Evolutionary conservation across 2,888 invertebrate genomes (phyloP), one percentile per base, ranked within the genome.

Genomic region (Scotopteryx bipunctaria): DNA sequence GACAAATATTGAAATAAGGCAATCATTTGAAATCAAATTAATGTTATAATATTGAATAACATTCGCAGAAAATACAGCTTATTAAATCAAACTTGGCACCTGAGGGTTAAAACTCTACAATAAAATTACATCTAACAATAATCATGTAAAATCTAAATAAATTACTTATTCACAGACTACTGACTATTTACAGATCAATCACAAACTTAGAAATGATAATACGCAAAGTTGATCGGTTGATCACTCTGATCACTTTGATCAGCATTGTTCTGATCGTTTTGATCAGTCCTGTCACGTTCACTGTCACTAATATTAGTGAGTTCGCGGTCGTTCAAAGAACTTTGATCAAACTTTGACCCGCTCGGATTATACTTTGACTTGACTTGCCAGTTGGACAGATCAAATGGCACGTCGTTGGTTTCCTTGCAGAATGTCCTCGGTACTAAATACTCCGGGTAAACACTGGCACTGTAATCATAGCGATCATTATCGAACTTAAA

Each of bases 151-250:
- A 61, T 63, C 56, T 69, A 65, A 85, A 87, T 86, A 86, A 87
- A 81, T 86, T 79, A 86, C 81, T 84, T 83, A 83, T 71, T 71
- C 82, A 85, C 83, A 83, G 78, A 75, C 81, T 76, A 80, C 80
- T 86, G 81, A 76, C 78, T 76, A 78, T 57, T 55, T 55, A 59
- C 60, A 62, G 37, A 47, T 46, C 40, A 42, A 59, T 57, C 49
- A 64, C 57, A 59, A 41, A 41, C 57, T 76, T 69, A 89, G 65
- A 90, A 90, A 68, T 89, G 89, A 69, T 90, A 90, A 67, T 90
- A 89, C 47, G 89, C 89, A 51, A 88, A 89, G 61, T 89, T 89
- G 23, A 89, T 87, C 5, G 90, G 89, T 48, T 88, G 86, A 55
- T 77, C 76, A 17, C 69, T 67, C 13, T 76, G 73, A 43, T 69